These are phyloP conservation scores for Isichthys henryi DNA, from an alignment of 2,113 vertebrate species.

Conservation along the genomic window DNA sequence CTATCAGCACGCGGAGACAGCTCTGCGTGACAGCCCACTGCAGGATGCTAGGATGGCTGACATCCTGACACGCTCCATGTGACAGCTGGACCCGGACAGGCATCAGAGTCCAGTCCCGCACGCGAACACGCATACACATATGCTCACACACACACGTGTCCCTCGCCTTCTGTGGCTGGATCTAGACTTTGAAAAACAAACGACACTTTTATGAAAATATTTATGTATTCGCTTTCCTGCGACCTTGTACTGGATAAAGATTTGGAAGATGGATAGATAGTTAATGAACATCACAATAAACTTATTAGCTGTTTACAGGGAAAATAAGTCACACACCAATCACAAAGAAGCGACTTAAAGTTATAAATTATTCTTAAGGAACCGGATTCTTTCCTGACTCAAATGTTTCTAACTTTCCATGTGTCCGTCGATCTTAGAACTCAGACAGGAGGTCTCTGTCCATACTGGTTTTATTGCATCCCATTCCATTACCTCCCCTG, in stretches of 20 bases:
- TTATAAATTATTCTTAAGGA: not conserved
- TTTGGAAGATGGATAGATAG: not conserved
- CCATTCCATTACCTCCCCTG: not conserved
- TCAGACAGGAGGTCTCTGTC: not conserved
- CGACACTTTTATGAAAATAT: not conserved
- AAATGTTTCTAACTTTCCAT: not conserved
- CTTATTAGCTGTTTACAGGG: not conserved
- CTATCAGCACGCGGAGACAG: conserved; percentile 53
- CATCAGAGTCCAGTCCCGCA: conserved; percentile 41
- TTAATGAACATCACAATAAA: not conserved
- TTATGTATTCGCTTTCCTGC: not conserved
- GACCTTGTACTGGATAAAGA: not conserved
- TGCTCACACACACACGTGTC: not conserved
- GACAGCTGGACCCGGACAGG: conserved; percentile 54
- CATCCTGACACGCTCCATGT: conserved; percentile 54
- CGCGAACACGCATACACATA: not conserved
- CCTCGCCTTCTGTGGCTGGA: not conserved
- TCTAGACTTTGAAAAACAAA: not conserved
- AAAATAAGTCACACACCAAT: not conserved
- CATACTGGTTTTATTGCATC: not conserved
- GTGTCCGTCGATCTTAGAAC: not conserved
- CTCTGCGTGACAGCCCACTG: conserved; percentile 37
- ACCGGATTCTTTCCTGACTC: not conserved
- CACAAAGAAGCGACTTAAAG: not conserved
- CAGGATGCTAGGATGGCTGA: conserved; percentile 50